These are phyloP conservation scores for Onychostruthus taczanowskii DNA, from an alignment of 2,113 vertebrate species.

Conservation along the genomic window DNA sequence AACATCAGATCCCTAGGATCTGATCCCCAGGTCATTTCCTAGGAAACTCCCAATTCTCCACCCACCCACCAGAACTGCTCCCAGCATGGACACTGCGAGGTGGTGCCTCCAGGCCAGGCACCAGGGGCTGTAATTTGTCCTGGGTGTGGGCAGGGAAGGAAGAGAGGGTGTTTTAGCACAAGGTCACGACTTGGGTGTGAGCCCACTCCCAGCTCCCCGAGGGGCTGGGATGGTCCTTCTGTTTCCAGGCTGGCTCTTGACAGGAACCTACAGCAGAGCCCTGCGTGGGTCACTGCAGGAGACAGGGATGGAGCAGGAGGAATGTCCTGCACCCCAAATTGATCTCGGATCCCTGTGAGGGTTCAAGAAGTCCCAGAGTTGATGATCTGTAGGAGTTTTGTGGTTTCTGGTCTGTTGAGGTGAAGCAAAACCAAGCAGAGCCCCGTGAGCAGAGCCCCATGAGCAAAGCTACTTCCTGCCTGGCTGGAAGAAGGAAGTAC, in stretches of 20 bases:
- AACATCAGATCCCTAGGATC: not conserved
- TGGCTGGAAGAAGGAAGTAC: not conserved
- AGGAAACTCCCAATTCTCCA: not conserved
- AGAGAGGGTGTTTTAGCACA: not conserved
- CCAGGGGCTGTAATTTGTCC: not conserved
- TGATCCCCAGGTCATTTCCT: not conserved
- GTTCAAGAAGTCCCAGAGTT: not conserved
- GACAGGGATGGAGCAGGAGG: not conserved
- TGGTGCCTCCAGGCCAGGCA: not conserved
- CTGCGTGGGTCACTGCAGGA: not conserved
- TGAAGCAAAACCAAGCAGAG: not conserved
- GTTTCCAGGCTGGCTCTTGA: not conserved
- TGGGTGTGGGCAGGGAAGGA: not conserved
- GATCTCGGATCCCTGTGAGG: not conserved
- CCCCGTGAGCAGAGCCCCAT: not conserved
- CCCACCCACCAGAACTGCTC: not conserved
- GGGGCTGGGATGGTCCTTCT: not conserved
- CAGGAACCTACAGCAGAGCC: not conserved
- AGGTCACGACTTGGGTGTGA: fast-evolving
- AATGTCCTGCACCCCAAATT: not conserved
- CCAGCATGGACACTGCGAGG: not conserved
- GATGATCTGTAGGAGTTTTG: not conserved
- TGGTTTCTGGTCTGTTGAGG: not conserved
- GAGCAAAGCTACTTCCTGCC: constrained; percentile 20
- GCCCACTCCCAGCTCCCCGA: not conserved